Conservation (phyloP, 2,113 vertebrate genomes). For the Gopherus evgoodei region DNA sequence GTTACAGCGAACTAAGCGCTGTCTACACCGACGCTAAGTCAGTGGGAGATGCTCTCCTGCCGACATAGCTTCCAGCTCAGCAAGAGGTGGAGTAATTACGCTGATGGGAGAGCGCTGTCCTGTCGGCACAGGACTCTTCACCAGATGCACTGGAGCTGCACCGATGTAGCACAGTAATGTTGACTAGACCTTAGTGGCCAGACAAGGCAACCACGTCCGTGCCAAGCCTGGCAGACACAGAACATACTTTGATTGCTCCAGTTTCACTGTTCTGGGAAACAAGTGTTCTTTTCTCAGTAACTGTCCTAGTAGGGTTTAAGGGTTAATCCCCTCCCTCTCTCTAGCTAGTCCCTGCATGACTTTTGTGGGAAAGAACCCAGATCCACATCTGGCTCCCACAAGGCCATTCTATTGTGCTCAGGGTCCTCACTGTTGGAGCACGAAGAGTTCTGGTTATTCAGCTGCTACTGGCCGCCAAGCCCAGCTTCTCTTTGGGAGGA, state of each 20-base stretch:
- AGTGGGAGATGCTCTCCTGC: neutral
- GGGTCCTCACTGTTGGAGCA: neutral
- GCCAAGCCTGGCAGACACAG: neutral
- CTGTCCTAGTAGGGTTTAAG: neutral
- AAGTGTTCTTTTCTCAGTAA: neutral
- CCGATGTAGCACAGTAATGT: accelerated
- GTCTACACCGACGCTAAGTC: neutral
- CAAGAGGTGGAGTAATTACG: too few relatives aligned
- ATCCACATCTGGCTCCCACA: neutral
- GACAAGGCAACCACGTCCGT: neutral
- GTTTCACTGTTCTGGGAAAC: neutral
- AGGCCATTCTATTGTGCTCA: accelerated
- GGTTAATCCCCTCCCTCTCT: neutral
- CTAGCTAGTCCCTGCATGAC: neutral
- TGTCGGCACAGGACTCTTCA: too few relatives aligned
- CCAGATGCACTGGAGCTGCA: too few relatives aligned
- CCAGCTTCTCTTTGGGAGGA: neutral
- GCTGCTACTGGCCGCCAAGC: neutral
- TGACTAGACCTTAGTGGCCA: too few relatives aligned
- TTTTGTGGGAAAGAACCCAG: accelerated
- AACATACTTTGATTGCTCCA: neutral
- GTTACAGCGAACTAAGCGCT: too few relatives aligned
- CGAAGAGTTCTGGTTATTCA: neutral
- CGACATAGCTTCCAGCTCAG: neutral
- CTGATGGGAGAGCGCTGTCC: too few relatives aligned